A percentile compares a stretch with the other conserved stretches of the same genome.
phyloP scores from a whole-genome alignment of 1,140 invertebrate genomes.

The Drosophila melanica region DNA sequence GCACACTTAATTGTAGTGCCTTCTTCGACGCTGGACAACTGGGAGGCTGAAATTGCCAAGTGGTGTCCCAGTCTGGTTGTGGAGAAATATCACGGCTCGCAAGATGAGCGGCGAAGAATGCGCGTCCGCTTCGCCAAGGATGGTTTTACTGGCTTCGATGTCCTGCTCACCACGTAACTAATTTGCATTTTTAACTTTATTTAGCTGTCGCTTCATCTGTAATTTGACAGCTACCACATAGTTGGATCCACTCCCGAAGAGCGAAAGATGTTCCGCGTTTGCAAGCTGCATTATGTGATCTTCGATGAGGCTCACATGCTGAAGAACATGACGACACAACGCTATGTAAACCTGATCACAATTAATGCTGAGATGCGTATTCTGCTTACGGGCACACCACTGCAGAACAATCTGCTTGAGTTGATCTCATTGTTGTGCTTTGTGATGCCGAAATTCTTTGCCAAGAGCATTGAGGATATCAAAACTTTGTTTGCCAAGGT shows the following conservation, averaged over 20 bases:
- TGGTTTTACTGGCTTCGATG: slow-evolving; percentile 90
- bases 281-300: slow-evolving; percentile 95
- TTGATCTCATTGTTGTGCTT: slow-evolving; percentile 97
- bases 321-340: slow-evolving; percentile 97
- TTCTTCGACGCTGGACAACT: slow-evolving; percentile 96
- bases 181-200: neutral
- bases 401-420: slow-evolving; percentile 98
- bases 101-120: slow-evolving; percentile 91
- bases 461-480: slow-evolving; percentile 93
- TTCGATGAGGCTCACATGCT: slow-evolving; percentile 99
- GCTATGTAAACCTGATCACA: slow-evolving; percentile 94
- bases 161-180: slow-evolving; percentile 92
- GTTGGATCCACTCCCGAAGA: slow-evolving; percentile 94
- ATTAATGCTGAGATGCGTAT: slow-evolving; percentile 94
- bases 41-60: slow-evolving; percentile 91
- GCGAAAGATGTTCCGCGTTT: slow-evolving; percentile 94
- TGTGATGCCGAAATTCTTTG: slow-evolving; percentile 97
- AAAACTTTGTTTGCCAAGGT: slow-evolving; percentile 93
- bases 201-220: neutral
- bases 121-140: slow-evolving; percentile 91
- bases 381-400: slow-evolving; percentile 94
- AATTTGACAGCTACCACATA: slow-evolving; percentile 87
- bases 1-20: slow-evolving; percentile 96
- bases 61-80: slow-evolving; percentile 94
- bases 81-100: slow-evolving; percentile 94